A percentile compares a stretch with the other conserved stretches of the same genome.
These are phyloP conservation scores for Pristionchus japonicus DNA, from an alignment of 2,888 invertebrate species.

Conservation along the genomic window DNA sequence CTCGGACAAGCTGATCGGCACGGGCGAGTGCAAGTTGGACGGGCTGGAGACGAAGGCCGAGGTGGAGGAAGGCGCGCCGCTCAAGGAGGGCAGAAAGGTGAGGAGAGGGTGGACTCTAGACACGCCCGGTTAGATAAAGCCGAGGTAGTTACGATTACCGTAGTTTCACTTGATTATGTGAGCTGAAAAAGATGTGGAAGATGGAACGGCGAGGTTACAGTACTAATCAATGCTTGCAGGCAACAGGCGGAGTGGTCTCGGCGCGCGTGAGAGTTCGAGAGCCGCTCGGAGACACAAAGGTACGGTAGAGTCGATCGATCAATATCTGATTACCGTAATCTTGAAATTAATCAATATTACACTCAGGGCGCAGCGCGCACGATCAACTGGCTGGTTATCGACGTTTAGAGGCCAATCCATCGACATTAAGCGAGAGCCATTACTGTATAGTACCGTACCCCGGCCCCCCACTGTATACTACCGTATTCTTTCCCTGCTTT, in stretches of 20 bases:
- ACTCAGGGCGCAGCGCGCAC: background rate
- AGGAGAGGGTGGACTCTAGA: background rate
- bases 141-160: too few relatives aligned
- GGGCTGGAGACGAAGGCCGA: conserved; percentile 90
- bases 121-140: background rate
- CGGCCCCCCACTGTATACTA: background rate
- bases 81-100: conserved; percentile 58
- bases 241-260: conserved; percentile 60
- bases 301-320: conserved; percentile 43
- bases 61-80: conserved; percentile 83
- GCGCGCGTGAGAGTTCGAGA: conserved; percentile 62
- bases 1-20: conserved; percentile 88
- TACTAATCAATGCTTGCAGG: conserved; percentile 52
- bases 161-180: too few relatives aligned
- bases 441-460: background rate
- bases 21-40: conserved; percentile 87
- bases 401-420: background rate
- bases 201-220: background rate
- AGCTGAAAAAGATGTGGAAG: background rate
- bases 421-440: background rate
- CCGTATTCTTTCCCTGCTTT: background rate
- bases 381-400: conserved; percentile 39
- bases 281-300: conserved; percentile 62
- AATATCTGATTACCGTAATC: background rate
- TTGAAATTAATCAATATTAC: background rate